Conservation (phyloP, 1,140 invertebrate genomes). For the Schlechtendalia chinensis region DNA sequence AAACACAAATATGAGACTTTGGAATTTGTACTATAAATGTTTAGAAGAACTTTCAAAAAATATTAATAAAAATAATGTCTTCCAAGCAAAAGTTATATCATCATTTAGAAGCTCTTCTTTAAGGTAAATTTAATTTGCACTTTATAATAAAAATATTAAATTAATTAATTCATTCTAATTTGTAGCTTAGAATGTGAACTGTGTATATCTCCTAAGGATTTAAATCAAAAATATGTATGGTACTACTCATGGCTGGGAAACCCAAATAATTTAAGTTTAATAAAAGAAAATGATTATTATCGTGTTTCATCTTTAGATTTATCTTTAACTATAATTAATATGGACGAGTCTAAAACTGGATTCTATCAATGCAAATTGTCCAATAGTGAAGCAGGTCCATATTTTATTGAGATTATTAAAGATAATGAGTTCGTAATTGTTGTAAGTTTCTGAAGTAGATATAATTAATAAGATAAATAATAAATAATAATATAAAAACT, state of each 20-base stretch:
- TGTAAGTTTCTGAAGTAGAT: constrained; percentile 39
- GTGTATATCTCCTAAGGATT: constrained; percentile 58
- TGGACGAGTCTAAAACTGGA: constrained; percentile 58
- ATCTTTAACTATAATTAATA: constrained; percentile 58
- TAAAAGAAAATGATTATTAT: constrained; percentile 53
- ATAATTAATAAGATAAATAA: constrained; percentile 6
- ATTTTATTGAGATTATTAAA: constrained; percentile 58
- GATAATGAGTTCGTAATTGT: constrained; percentile 54
- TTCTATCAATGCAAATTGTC: constrained; percentile 59
- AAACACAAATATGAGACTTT: constrained; percentile 57
- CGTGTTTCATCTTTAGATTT: constrained; percentile 57
- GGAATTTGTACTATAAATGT: constrained; percentile 61
- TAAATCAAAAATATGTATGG: constrained; percentile 58
- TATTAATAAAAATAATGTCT: constrained; percentile 29
- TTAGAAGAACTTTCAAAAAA: constrained; percentile 54
- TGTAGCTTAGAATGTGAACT: constrained; percentile 59
- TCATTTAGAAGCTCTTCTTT: constrained; percentile 32
- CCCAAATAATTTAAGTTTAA: constrained; percentile 12
- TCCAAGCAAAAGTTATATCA: constrained; percentile 24
- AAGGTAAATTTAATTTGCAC: neutral
- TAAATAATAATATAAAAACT: neutral
- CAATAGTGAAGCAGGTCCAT: constrained; percentile 56
- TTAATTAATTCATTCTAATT: neutral
- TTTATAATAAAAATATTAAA: neutral
- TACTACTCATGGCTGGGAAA: constrained; percentile 54